Evolutionary conservation across 1,140 invertebrate species (phyloP).

Genomic region (Tetragonula clypearis): DNA sequence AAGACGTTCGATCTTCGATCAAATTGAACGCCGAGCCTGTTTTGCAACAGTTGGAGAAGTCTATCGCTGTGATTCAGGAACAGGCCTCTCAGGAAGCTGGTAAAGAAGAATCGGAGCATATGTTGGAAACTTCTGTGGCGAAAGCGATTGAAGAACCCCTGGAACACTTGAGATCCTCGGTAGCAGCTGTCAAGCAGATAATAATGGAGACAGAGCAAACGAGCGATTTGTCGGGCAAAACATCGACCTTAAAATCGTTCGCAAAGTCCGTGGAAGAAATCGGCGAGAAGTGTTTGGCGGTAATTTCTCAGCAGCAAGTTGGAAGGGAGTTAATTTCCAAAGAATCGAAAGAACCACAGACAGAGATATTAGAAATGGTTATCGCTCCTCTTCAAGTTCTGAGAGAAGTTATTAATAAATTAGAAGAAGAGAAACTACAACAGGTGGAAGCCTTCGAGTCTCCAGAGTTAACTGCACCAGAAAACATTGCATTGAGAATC

Average conservation of each 20-base stretch:
- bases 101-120: background rate
- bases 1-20: background rate
- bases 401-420: conserved; percentile 40
- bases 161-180: conserved; percentile 42
- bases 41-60: conserved; percentile 16
- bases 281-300: conserved; percentile 27
- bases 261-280: conserved; percentile 46
- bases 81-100: background rate
- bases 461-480: background rate
- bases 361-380: conserved; percentile 44
- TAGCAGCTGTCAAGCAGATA: conserved; percentile 25
- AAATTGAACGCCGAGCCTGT: conserved; percentile 11
- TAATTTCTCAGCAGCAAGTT: conserved; percentile 29
- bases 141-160: conserved; percentile 30
- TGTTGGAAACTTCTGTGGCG: background rate
- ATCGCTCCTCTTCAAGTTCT: conserved; percentile 51
- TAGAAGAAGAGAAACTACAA: conserved; percentile 50
- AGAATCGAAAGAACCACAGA: background rate
- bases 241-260: conserved; percentile 21
- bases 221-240: background rate
- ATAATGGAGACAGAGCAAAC: conserved; percentile 6
- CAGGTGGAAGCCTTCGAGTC: conserved; percentile 41
- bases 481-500: conserved; percentile 21
- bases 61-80: conserved; percentile 29
- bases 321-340: background rate